phyloP scores from a whole-genome alignment of 2,797 vertebrate species.

The Delichon dasypus region DNA sequence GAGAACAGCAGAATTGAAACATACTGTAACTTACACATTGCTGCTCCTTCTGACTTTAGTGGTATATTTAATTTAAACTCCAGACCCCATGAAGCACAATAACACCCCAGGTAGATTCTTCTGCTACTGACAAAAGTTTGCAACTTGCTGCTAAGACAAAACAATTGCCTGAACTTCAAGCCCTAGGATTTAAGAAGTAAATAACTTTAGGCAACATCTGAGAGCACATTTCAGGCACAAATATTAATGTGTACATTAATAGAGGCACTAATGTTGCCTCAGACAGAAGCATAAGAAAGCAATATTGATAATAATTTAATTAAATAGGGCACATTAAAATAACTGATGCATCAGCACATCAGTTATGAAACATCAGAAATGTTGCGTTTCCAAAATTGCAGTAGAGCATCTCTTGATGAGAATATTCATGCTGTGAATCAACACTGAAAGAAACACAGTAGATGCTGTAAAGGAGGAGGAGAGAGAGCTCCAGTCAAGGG shows the following conservation, averaged over 20 bases:
- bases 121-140: neutral
- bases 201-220: neutral
- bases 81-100: neutral
- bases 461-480: neutral
- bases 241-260: neutral
- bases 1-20: neutral
- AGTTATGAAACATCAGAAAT: neutral
- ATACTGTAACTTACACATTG: too few relatives aligned
- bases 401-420: neutral
- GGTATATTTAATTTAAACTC: neutral
- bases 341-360: neutral
- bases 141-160: neutral
- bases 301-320: neutral
- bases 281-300: neutral
- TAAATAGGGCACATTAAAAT: neutral
- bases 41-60: neutral
- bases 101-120: neutral
- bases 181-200: neutral
- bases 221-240: neutral
- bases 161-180: neutral
- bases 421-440: constrained; percentile 5
- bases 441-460: neutral
- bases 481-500: neutral
- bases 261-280: neutral
- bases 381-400: neutral